These are phyloP conservation scores for Crotalus viridis DNA, from an alignment of 2,113 vertebrate genomes.

Conservation along the genomic window DNA sequence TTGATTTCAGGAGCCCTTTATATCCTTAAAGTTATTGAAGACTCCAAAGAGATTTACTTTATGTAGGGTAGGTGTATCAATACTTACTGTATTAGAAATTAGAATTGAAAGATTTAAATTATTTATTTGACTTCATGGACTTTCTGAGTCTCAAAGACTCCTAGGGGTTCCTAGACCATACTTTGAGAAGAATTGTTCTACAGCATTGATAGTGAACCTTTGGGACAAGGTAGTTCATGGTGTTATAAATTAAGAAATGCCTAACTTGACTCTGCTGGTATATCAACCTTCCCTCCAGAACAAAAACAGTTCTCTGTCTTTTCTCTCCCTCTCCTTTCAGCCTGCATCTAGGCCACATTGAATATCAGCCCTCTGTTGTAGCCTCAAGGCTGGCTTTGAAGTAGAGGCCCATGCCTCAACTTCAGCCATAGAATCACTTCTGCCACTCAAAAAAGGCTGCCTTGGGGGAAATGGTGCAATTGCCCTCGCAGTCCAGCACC, in stretches of 20 bases:
- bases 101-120: neutral
- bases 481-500: neutral
- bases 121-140: neutral
- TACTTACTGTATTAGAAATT: neutral
- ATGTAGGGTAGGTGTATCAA: neutral
- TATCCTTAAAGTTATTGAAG: neutral
- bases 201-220: neutral
- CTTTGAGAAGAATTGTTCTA: neutral
- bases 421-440: neutral
- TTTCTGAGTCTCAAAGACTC: neutral
- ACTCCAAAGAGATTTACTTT: neutral
- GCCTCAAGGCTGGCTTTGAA: neutral
- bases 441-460: neutral
- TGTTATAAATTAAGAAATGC: neutral
- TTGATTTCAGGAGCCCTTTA: neutral
- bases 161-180: neutral
- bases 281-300: neutral
- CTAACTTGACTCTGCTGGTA: neutral
- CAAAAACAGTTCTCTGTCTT: no score
- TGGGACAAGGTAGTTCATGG: neutral
- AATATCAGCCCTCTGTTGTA: neutral
- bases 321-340: no score
- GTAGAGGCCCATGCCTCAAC: neutral
- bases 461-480: neutral
- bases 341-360: neutral